Base-by-base conservation (phyloP, 2,888 invertebrate species). In the Ennomos erosarius region DNA sequence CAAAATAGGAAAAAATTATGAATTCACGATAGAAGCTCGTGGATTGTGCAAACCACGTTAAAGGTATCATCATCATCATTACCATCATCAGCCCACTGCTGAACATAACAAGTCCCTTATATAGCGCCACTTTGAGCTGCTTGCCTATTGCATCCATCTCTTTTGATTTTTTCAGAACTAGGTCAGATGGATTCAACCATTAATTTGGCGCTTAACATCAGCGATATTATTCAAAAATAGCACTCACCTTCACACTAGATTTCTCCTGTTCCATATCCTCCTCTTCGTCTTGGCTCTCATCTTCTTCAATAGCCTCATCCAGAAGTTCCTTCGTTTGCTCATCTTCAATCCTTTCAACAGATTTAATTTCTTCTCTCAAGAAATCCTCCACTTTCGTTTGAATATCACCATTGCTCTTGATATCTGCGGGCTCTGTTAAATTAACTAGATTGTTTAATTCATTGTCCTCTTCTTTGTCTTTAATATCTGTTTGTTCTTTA, bases 191-290 rank as follows among this genome's bases (percentile, higher is more conserved):
- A 4, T 26, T 1, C 26, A 26, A 26, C 6, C 26, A 6, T 26
- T 26, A 26, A 5, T 6, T 26, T 6, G 26, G 3, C 26, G 26
- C 26, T 26, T 6, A 26, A 6, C 26, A 26, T 26, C 6, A 26
- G 26, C 26, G 0, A 26, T 26, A 26, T 26, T 5, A 26, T 26
- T 6, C 6, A 6, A 26, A 26, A 1, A 26, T 26, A 10, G 51
- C 45, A 65, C 84, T 85, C 69, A 92, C 93, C 81, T 92, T 92
- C 8, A 93, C 91, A 55, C 84, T 87, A 13, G 87, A 81, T 54
- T 83, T 87, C 49, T 84, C 85, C 46, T 73, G 75, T 36, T 81
- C 82, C 47, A 83, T 88, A n/a, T 74, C 76, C 38, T 70, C 69
- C 8, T 71, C 77, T 16, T 74, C 73, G 10, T 80, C 81, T 49